Conservation (phyloP, 2,888 invertebrate genomes). For the Teleogryllus oceanicus region DNA sequence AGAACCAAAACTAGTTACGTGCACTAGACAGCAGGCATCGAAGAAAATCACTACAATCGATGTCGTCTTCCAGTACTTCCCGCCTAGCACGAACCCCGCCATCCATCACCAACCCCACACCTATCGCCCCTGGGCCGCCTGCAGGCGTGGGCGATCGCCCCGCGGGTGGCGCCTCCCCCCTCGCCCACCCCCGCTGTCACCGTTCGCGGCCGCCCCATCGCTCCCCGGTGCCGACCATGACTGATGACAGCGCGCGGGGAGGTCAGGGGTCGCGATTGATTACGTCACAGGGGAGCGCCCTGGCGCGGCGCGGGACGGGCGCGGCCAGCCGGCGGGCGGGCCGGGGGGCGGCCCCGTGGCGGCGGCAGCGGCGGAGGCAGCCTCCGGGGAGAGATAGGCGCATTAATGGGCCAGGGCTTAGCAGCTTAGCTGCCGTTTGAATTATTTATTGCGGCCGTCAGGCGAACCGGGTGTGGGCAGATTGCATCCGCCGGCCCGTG, state of each 20-base stretch:
- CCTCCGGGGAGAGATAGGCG: conserved; percentile 18
- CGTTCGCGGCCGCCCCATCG: neutral
- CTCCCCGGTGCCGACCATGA: neutral
- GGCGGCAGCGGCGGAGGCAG: neutral
- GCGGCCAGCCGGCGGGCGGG: neutral
- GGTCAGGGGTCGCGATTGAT: conserved; percentile 18
- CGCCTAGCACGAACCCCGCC: too few species aligned
- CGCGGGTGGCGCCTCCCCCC: neutral
- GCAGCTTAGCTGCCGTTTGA: conserved; percentile 18
- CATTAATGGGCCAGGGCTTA: conserved; percentile 9
- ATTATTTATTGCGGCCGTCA: conserved; percentile 18
- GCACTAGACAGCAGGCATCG: too few species aligned
- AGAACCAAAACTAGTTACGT: too few species aligned
- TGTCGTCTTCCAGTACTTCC: too few species aligned
- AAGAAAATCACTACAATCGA: too few species aligned
- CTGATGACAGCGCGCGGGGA: conserved; percentile 18
- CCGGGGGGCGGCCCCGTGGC: neutral
- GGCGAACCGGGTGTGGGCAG: neutral
- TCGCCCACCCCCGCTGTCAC: neutral
- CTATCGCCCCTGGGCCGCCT: too few species aligned
- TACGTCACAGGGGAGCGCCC: neutral
- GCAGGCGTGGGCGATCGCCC: too few species aligned
- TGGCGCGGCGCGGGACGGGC: neutral
- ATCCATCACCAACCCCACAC: too few species aligned
- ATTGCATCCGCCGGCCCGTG: neutral